Conservation (phyloP, 1,140 invertebrate species). For the Brachystomella parvula region DNA sequence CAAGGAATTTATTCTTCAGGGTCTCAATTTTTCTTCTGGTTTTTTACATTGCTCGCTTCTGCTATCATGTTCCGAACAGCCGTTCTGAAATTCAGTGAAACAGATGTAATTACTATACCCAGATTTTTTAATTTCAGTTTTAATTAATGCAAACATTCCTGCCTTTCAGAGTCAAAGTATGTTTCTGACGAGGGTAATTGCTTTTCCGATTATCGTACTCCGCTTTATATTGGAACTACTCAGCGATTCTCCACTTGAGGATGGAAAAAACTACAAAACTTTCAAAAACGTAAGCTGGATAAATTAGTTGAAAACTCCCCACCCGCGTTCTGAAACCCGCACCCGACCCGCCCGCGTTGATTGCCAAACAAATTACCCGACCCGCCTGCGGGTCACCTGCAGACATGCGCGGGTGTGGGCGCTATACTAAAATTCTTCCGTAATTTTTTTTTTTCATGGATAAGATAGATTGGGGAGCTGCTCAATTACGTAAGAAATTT, state of each 20-base stretch:
- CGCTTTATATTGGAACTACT: slow-evolving; percentile 1
- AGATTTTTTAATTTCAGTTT: background rate
- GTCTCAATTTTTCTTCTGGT: slow-evolving; percentile 79
- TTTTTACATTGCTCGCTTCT: slow-evolving; percentile 60
- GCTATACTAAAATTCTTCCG: too few relatives aligned
- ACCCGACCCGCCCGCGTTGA: too few relatives aligned
- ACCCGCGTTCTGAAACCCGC: too few relatives aligned
- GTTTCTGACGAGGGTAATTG: background rate
- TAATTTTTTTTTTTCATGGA: too few relatives aligned
- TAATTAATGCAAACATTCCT: background rate
- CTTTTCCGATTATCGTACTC: slow-evolving; percentile 49
- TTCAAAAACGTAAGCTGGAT: background rate
- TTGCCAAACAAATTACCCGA: too few relatives aligned
- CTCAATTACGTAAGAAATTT: too few relatives aligned
- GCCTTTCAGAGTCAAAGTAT: background rate
- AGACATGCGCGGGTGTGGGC: too few relatives aligned
- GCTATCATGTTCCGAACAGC: slow-evolving; percentile 61
- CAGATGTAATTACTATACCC: background rate
- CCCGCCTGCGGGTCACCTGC: too few relatives aligned
- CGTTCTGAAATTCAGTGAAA: slow-evolving; percentile 3
- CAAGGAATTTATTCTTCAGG: slow-evolving; percentile 80
- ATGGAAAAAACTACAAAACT: background rate
- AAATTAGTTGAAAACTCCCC: too few relatives aligned
- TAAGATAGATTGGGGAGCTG: too few relatives aligned
- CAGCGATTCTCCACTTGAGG: background rate